Conservation (phyloP, 2,113 vertebrate species). For the Rutilus rutilus region DNA sequence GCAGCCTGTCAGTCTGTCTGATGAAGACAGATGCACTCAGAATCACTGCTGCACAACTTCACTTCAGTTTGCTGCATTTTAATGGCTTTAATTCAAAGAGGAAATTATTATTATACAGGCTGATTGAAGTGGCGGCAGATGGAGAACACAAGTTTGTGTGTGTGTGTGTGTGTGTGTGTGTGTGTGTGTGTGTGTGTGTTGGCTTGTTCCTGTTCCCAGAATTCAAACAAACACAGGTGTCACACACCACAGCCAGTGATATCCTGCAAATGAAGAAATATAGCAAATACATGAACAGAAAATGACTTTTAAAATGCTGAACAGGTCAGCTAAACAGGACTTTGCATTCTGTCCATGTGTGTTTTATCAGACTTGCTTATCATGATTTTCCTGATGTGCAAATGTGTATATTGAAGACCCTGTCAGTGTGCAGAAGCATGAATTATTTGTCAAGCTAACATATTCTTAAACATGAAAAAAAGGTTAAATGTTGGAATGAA, state of each 20-base stretch:
- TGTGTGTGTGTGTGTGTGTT: constrained; percentile 10
- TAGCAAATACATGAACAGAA: neutral
- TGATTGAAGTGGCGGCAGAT: constrained; percentile 37
- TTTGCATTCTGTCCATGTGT: neutral
- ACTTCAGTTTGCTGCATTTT: constrained; percentile 41
- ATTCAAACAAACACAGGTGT: neutral
- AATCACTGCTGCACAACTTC: constrained; percentile 12
- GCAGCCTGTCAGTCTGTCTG: constrained; percentile 40
- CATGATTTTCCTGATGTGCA: no score
- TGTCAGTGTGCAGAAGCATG: no score
- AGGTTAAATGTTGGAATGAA: no score
- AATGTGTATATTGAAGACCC: no score
- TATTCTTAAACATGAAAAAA: no score
- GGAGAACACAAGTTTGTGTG: constrained; percentile 31
- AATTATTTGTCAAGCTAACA: no score
- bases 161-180: neutral
- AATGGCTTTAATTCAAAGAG: constrained; percentile 52
- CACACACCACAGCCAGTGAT: neutral
- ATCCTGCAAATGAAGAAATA: neutral
- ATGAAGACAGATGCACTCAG: constrained; percentile 53
- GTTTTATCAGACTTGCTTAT: neutral
- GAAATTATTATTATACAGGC: constrained; percentile 39
- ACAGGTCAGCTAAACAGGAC: neutral
- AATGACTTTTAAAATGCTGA: neutral
- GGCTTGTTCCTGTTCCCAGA: neutral